phyloP scores from a whole-genome alignment of 2,888 invertebrate genomes.

The Athalia cordata region DNA sequence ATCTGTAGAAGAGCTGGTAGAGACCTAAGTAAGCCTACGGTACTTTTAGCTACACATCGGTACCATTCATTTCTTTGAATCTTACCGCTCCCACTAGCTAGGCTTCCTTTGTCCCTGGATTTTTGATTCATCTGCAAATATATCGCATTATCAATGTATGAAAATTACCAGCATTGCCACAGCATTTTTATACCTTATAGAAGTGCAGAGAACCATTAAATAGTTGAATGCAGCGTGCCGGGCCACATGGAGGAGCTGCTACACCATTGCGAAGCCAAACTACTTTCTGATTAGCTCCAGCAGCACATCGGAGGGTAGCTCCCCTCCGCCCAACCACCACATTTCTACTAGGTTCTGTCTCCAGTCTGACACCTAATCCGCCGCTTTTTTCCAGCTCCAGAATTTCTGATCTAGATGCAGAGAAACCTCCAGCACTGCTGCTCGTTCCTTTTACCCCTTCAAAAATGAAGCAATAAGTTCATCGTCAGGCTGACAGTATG shows the following conservation, averaged over 20 bases:
- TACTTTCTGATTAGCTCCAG: constrained; percentile 61
- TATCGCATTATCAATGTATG: neutral
- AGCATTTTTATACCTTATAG: neutral
- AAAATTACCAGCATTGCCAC: neutral
- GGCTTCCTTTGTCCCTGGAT: constrained; percentile 59
- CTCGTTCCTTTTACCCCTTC: constrained; percentile 65
- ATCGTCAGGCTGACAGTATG: no score
- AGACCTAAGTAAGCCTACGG: constrained; percentile 64
- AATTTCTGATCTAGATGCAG: constrained; percentile 62
- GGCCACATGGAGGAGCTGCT: constrained; percentile 66
- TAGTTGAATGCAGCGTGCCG: constrained; percentile 64
- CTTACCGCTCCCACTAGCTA: constrained; percentile 55
- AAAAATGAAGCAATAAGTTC: constrained; percentile 27
- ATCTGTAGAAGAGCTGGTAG: constrained; percentile 65
- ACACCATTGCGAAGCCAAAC: constrained; percentile 68
- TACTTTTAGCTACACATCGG: constrained; percentile 67
- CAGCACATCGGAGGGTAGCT: constrained; percentile 64
- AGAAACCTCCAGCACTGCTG: constrained; percentile 60
- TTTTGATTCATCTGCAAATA: constrained; percentile 61
- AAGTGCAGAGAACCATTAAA: constrained; percentile 61
- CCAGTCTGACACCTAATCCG: constrained; percentile 60
- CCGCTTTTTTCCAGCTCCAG: constrained; percentile 57
- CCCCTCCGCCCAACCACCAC: constrained; percentile 67
- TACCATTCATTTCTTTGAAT: constrained; percentile 63
- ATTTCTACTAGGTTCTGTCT: constrained; percentile 66